Evolutionary conservation across 2,797 vertebrate species (phyloP), one percentile per base, ranked within the genome.

Genomic region (Eulemur coronatus): DNA sequence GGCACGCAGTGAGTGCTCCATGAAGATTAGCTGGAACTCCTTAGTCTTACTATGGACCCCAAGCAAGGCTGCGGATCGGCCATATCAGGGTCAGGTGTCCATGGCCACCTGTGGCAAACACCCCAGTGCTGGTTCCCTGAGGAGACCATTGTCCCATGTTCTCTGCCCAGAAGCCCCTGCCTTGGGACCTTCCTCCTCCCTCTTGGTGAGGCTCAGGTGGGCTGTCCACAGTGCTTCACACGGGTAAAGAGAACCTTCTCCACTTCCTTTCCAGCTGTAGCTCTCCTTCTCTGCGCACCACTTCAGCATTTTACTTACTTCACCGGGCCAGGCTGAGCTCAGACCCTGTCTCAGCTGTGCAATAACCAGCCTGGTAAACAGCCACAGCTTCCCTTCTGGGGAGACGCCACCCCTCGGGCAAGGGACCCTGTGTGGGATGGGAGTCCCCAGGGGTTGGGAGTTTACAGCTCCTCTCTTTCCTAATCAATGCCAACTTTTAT

Each of bases 11-110:
- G 28, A 85, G 63, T 72, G 4, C 55, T 63, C 35, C 10, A 0
- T 20, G 26, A 52, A 33, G 0, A 38, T 26, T 8, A 18, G 10
- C 24, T 5, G 0, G 15, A 11, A 55, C 24, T 24, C 20, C 48
- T 91, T n/a, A 33, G 7, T 65, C 15, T 80, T 72, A 26, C 15
- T 14, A 76, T 30, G 28, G 43, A 52, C 46, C 50, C 46, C 41
- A 78, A 22, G 35, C 26, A 79, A 52, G 7, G 3, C 78, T 52
- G 33, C 18, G 7, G 46, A 55, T 26, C 33, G 55, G 57, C 46
- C 38, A 86, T 38, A 41, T 26, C 13, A 14, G 30, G 11, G 48
- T 43, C 82, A 91, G 70, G 38, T 46, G 20, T 26, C 80, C 1
- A 1, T 41, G 20, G 22, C 22, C n/a, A 12, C n/a, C 46, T 82